Percentiles rank a stretch among this genome's conserved stretches.
These are phyloP conservation scores for Micoletzkya japonica DNA, from an alignment of 2,888 invertebrate species.

Conservation along the genomic window DNA sequence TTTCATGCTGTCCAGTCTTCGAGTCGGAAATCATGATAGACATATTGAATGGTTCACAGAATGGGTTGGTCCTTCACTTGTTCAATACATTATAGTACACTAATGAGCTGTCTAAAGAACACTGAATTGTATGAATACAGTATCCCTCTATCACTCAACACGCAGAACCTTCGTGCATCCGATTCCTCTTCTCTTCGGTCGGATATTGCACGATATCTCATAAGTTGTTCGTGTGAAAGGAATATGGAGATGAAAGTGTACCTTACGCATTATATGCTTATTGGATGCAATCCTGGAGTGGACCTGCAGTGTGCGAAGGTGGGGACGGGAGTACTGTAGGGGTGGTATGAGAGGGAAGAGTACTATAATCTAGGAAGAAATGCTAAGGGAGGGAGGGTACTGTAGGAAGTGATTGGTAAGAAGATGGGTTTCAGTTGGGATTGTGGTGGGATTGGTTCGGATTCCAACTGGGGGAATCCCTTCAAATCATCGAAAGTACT, in stretches of 20 bases:
- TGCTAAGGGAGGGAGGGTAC: neutral
- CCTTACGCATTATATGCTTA: conserved; percentile 5
- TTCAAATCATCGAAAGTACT: neutral
- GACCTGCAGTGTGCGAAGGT: conserved; percentile 26
- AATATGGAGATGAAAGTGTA: conserved; percentile 15
- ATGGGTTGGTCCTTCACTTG: conserved; percentile 12
- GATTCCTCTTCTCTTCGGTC: conserved; percentile 13
- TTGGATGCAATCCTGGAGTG: neutral
- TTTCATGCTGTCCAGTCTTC: conserved; percentile 3
- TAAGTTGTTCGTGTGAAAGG: neutral
- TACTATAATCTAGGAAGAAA: neutral
- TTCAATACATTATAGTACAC: no score
- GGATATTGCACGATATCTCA: conserved; percentile 9
- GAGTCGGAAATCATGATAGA: conserved; percentile 16
- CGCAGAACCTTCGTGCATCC: conserved; percentile 1
- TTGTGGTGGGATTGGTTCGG: conserved; percentile 26
- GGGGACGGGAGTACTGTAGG: neutral
- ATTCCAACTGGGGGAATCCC: neutral
- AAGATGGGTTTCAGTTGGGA: neutral
- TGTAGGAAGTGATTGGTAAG: neutral
- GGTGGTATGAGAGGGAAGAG: neutral
- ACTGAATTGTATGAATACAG: no score
- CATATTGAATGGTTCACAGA: conserved; percentile 22
- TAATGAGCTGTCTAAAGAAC: no score
- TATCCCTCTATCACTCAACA: no score